Percentiles rank a stretch among this genome's conserved stretches.
Conservation (phyloP, 2,888 invertebrate genomes). For the Lutraria lutraria region DNA sequence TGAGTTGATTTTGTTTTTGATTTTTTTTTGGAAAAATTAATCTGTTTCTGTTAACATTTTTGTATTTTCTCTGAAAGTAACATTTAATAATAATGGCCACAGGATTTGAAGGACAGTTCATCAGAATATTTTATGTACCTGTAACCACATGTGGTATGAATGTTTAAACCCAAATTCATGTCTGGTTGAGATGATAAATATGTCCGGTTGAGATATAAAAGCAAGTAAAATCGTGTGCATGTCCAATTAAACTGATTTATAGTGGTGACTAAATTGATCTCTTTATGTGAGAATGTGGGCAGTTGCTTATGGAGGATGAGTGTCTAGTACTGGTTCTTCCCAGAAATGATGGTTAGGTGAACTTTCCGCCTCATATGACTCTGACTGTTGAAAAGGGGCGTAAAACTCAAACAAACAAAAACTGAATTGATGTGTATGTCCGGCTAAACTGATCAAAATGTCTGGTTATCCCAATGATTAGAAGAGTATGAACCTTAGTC, state of each 20-base stretch:
- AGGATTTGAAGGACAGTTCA: neutral
- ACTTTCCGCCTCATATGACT: no score
- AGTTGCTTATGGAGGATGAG: no score
- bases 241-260: neutral
- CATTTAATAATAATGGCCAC: neutral
- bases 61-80: neutral
- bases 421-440: neutral
- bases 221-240: neutral
- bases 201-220: neutral
- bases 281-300: no score
- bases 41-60: slow-evolving; percentile 4
- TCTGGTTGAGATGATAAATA: neutral
- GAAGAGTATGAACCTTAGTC: neutral
- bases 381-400: no score
- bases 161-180: neutral
- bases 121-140: neutral
- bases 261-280: no score
- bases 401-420: no score
- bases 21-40: neutral
- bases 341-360: no score
- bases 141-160: neutral
- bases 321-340: no score
- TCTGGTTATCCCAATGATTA: neutral
- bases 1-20: neutral
- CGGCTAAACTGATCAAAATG: neutral